Evolutionary conservation across 2,888 invertebrate genomes (phyloP), one percentile per base, ranked within the genome.

Genomic region (Augochlorella aurata): DNA sequence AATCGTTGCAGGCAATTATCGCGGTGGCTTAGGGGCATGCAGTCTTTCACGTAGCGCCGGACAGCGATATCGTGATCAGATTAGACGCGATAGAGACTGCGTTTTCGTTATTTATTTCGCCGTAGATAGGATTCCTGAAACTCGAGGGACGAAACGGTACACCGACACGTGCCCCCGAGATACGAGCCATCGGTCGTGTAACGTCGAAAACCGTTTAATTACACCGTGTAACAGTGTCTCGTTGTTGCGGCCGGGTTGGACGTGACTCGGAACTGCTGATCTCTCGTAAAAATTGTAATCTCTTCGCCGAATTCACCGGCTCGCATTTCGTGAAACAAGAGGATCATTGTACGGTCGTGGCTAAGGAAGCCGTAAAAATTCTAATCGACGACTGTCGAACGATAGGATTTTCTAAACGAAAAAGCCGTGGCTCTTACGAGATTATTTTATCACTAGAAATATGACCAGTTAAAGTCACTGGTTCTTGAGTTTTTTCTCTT

Each of bases 1-100:
- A 61, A 67, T 77, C 50, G 24, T 49, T 21, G 12, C 9, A n/a
- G 38, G 67, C 66, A 61, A 77, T 45, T 77, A 68, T 68, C 58
- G 73, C n/a, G 38, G 16, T 16, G 44, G 61, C 18, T 44, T n/a
- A 29, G 29, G 14, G 29, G 3, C 47, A 12, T 52, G 45, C 50
- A 44, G 14, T 74, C n/a, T 71, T 74, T 74, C 58, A 14, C 63
- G 65, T 21, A 21, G 70, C 65, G 68, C 47, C 29, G 21, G 69
- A 70, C 79, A 50, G 29, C 50, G 58, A 70, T 81, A 21, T 74
- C 38, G n/a, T 45, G 79, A 81, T 81, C 71, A 81, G 81, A 81
- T 81, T 75, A 68, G 38, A 38, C 61, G 4, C 47, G 74, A 79
- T 74, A 70, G 52, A 21, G 29, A 8, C 70, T 63, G 76, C 61